Base-by-base conservation (phyloP, 2,113 vertebrate genomes). In the Gobius niger region DNA sequence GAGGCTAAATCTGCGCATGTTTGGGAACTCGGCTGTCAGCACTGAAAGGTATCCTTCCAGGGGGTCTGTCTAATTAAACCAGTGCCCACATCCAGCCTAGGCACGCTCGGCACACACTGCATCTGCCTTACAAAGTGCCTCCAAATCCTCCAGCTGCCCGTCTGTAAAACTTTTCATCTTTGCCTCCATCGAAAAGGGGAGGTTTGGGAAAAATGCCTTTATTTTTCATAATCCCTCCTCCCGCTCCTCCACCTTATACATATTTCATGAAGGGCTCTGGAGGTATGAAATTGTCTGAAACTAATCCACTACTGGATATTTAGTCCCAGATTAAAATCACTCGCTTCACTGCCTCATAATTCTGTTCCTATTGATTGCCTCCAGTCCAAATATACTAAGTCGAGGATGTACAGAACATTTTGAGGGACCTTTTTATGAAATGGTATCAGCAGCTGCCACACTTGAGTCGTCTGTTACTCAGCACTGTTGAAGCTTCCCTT, bases 311-410 rank as follows among this genome's bases (percentile, higher is more conserved):
- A 83, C 87, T 89, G 90, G 91, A 92, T 93, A 92, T 93, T 93
- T 94, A 94, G 92, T 92, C 88, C 82, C 89, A 92, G 93, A 94
- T 93, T 93, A 93, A 92, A 93, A 93, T 92, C 90, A 85, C 76
- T 88, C 83, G 88, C 92, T 87, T 88, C 84, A 85, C 83, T 89
- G 86, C 88, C 76, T 90, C 86, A 85, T 88, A 92, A 92, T 93
- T 92, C 84, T 83, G 76, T 84, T 91, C 82, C 87, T 82, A 92
- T 92, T 92, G 92, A 93, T 92, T 89, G 88, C 83, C 85, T 78
- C 52, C 67, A 73, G 80, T 87, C 86, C 82, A 86, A 91, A 83
- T 91, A 89, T 89, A 34, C 24, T 34, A 90, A 91, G 88, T 91
- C 86, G 82, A 85, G 83, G 79, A 83, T 89, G 84, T 87, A 87